A percentile compares a stretch with the other conserved stretches of the same genome.
Conservation (phyloP, 2,113 vertebrate genomes). For the Sorex araneus region DNA sequence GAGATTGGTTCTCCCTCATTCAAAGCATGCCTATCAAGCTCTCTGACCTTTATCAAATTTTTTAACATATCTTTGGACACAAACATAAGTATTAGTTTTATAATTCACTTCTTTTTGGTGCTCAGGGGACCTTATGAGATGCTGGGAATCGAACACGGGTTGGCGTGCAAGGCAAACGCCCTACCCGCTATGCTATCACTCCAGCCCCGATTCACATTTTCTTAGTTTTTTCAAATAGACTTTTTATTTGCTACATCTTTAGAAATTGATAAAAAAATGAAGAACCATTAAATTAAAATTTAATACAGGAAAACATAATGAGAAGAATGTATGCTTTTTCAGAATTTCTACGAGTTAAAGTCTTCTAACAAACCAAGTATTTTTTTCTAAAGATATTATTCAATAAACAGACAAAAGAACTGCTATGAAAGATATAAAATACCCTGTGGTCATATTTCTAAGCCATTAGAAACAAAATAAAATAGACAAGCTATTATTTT, state of each 20-base stretch:
- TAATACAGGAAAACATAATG: neutral
- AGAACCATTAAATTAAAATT: no score
- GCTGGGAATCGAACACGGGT: no score
- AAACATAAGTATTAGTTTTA: neutral
- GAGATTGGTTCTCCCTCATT: no score
- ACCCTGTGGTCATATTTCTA: neutral
- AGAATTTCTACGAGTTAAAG: conserved; percentile 30
- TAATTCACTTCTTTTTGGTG: no score
- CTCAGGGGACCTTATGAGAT: no score
- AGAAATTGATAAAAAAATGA: no score
- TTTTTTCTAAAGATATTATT: neutral
- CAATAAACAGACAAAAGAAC: neutral
- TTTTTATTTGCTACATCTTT: neutral
- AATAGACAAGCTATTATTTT: conserved; percentile 14
- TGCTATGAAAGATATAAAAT: neutral
- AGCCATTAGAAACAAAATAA: neutral
- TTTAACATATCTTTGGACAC: neutral
- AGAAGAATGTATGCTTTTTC: neutral
- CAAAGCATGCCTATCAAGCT: no score
- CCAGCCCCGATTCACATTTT: neutral
- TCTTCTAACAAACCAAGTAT: neutral
- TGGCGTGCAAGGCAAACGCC: no score
- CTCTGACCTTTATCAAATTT: neutral
- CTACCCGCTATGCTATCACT: no score
- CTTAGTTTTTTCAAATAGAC: neutral